Evolutionary conservation across 2,113 vertebrate species (phyloP).

Genomic region (Dicerorhinus sumatrensis): DNA sequence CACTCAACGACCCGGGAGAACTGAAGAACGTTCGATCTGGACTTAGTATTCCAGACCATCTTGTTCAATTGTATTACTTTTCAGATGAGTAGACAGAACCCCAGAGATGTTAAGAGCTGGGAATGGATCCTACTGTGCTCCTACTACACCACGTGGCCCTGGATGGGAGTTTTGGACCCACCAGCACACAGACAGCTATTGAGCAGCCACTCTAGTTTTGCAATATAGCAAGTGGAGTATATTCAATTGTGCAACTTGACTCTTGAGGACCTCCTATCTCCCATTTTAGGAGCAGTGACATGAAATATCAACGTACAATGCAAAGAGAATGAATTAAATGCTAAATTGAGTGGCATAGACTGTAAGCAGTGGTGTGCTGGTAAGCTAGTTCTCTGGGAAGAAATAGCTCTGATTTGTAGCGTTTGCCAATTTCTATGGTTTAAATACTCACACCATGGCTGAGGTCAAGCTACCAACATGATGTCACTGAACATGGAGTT

Average conservation of each 20-base stretch:
- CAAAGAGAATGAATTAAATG: background rate
- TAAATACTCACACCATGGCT: background rate
- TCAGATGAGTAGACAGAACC: background rate
- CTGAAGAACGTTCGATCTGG: background rate
- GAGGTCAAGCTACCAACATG: background rate
- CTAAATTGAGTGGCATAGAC: background rate
- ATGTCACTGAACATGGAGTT: background rate
- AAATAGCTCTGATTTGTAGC: background rate
- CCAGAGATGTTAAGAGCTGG: background rate
- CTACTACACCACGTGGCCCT: fast-evolving
- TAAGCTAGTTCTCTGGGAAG: background rate
- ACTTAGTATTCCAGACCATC: background rate
- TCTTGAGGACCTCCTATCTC: background rate
- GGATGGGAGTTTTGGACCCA: background rate
- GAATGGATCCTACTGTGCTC: background rate
- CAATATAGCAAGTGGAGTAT: background rate
- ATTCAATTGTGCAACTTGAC: background rate
- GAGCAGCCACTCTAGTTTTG: background rate
- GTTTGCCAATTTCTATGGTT: background rate
- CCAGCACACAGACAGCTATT: background rate
- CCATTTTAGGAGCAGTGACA: background rate
- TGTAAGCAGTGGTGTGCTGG: background rate
- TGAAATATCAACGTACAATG: background rate
- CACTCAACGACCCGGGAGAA: background rate
- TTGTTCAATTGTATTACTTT: background rate